phyloP scores from a whole-genome alignment of 2,113 vertebrate genomes.

The Anser brachyrhynchus region DNA sequence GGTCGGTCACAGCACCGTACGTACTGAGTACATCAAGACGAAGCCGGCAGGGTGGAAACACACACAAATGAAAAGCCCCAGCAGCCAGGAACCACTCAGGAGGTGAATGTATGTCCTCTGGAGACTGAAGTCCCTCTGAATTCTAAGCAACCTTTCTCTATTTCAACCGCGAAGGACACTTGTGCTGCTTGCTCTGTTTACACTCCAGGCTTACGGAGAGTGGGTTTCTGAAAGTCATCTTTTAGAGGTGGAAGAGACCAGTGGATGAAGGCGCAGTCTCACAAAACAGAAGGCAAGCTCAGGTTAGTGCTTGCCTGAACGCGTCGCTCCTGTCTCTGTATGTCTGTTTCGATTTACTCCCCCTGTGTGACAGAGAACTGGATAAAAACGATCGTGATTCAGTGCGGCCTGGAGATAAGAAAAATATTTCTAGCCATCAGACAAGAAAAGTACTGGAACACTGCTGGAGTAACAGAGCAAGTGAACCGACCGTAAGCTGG shows the following conservation, averaged over 20 bases:
- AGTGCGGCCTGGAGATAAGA: background rate
- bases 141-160: background rate
- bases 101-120: background rate
- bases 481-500: background rate
- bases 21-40: background rate
- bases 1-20: background rate
- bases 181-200: background rate
- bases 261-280: background rate
- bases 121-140: background rate
- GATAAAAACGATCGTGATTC: background rate
- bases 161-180: rapidly evolving
- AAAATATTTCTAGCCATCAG: background rate
- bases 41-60: background rate
- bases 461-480: rapidly evolving
- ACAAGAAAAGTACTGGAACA: background rate
- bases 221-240: background rate
- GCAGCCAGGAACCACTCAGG: background rate
- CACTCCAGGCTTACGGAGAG: rapidly evolving
- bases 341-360: background rate
- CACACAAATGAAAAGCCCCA: background rate
- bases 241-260: background rate
- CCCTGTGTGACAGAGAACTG: background rate
- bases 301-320: background rate
- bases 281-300: background rate
- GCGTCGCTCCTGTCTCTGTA: background rate